A percentile compares a stretch with the other conserved stretches of the same genome.
phyloP scores from a whole-genome alignment of 2,113 vertebrate genomes.

The Bolborhynchus lineola region DNA sequence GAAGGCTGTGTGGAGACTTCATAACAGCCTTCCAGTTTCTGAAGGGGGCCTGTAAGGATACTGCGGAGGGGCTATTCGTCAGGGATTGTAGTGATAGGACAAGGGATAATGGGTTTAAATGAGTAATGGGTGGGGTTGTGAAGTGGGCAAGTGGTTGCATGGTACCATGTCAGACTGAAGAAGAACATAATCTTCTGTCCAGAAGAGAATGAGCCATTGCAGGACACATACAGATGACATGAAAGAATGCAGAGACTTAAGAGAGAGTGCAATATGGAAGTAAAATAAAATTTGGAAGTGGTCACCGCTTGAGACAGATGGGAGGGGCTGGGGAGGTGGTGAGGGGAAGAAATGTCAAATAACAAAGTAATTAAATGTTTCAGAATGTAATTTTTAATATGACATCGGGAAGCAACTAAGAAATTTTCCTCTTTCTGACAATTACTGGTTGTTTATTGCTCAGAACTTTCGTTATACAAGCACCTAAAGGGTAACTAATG shows the following conservation, averaged over 20 bases:
- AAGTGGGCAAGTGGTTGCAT: not conserved
- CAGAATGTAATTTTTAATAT: not conserved
- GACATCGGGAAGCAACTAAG: not conserved
- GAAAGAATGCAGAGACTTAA: not conserved
- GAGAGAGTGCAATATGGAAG: not conserved
- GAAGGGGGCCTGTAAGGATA: not conserved
- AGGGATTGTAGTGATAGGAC: not conserved
- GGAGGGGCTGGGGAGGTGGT: fast-evolving
- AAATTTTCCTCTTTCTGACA: not conserved
- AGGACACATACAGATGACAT: not conserved
- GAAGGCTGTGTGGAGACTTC: not conserved
- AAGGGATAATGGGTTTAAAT: not conserved
- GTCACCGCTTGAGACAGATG: not conserved
- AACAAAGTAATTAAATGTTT: not conserved
- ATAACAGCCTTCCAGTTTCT: not conserved
- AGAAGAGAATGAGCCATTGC: not conserved
- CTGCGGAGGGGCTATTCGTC: not conserved
- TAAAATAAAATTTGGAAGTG: not conserved
- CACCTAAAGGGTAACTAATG: not conserved
- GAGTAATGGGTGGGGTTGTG: too few relatives aligned
- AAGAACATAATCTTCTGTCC: not conserved
- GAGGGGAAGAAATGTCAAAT: not conserved
- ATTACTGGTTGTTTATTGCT: not conserved
- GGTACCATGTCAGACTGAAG: not conserved
- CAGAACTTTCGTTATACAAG: not conserved